These are phyloP conservation scores for Tricholaema leucomelas DNA, from an alignment of 2,113 vertebrate species.

Conservation along the genomic window DNA sequence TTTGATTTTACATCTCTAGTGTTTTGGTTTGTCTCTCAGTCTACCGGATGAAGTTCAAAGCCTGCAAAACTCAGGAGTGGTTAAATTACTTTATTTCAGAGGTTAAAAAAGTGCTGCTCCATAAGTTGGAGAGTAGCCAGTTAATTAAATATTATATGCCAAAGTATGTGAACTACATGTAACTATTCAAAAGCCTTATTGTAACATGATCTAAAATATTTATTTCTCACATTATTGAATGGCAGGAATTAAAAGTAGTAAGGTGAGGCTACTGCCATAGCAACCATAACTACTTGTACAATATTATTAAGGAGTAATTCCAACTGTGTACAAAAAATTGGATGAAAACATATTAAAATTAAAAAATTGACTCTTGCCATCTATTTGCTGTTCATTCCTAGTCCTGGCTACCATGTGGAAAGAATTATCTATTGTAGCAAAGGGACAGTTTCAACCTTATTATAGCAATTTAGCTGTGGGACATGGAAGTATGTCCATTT, in stretches of 20 bases:
- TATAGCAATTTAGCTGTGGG: not conserved
- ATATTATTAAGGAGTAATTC: not conserved
- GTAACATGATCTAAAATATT: not conserved
- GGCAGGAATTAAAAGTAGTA: not conserved
- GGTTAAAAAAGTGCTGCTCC: not conserved
- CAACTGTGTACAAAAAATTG: not conserved
- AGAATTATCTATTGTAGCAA: not conserved
- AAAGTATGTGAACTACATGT: not conserved
- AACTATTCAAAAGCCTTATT: not conserved
- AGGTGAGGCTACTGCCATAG: not conserved
- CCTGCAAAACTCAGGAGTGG: not conserved
- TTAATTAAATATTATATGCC: not conserved
- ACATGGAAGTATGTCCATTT: not conserved
- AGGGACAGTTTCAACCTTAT: not conserved
- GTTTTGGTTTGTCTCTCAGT: not conserved
- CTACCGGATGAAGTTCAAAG: slow-evolving; percentile 7
- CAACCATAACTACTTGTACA: not conserved
- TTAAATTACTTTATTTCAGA: not conserved
- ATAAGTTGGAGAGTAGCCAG: not conserved
- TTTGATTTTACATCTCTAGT: not conserved
- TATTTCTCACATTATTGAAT: not conserved
- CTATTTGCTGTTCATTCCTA: not conserved
- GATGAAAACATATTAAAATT: not conserved
- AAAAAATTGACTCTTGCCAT: not conserved
- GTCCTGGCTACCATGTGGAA: not conserved